Evolutionary conservation across 2,113 vertebrate species (phyloP).

Genomic region (Struthidea cinerea): DNA sequence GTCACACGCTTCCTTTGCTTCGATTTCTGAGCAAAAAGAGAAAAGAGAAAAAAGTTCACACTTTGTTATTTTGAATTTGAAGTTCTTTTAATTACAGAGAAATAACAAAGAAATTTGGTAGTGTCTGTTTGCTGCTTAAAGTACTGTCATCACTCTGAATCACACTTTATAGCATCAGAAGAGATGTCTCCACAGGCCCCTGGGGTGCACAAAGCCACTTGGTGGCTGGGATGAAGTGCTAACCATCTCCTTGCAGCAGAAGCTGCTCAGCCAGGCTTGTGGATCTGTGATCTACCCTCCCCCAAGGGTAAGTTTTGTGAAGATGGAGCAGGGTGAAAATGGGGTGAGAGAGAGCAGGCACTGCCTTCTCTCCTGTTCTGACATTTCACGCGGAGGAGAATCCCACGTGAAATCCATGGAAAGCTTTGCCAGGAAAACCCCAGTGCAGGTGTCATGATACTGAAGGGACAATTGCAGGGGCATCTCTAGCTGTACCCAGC

Average conservation of each 20-base stretch:
- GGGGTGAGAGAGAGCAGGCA: neutral
- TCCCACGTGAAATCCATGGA: neutral
- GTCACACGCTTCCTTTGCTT: constrained; percentile 95
- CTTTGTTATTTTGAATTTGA: neutral
- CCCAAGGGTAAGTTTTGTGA: neutral
- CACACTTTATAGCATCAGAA: neutral
- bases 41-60: neutral
- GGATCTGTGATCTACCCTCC: neutral
- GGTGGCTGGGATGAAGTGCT: neutral
- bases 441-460: neutral
- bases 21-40: constrained; percentile 85
- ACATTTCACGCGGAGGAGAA: neutral
- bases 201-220: neutral
- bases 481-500: neutral
- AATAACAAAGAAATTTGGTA: neutral
- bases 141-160: neutral
- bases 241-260: neutral
- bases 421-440: neutral
- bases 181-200: neutral
- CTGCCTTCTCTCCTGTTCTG: neutral
- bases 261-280: neutral
- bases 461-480: neutral
- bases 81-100: neutral
- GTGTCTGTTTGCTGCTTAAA: neutral
- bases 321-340: neutral